Evolutionary conservation across 2,113 vertebrate species (phyloP), one percentile per base, ranked within the genome.

Genomic region (Apistogramma diplotaenia): DNA sequence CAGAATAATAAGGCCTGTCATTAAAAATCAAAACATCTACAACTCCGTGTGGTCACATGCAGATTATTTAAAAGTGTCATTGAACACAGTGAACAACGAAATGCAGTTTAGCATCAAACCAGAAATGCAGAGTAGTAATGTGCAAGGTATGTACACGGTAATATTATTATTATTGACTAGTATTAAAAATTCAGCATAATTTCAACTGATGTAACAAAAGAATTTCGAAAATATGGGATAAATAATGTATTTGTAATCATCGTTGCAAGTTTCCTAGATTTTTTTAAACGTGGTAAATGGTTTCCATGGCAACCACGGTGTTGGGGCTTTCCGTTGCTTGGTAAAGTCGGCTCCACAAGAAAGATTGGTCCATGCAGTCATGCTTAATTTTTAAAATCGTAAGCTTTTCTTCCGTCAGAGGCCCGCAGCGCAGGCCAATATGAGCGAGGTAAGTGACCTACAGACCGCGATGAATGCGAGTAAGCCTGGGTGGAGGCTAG

Each of bases 271-370:
- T 11, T 65, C 21, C 61, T 2, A 11, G 13, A 6, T 18, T 67
- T 67, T 33, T 33, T 33, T 8, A 5, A 33, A 33, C 37, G 9
- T 0, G 11, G 21, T 27, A 27, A 46, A 37, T 15, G 8, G 61
- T 71, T 82, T 46, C 91, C 86, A 88, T 80, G 78, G 78, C 37
- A 87, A 91, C 90, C 7, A 29, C 25, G 13, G 16, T 85, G 77
- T 89, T 85, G 23, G 21, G 18, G 21, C 33, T 18, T 49, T 67
- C 9, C 18, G 73, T 86, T 91, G 74, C 90, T 2, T 23, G 25
- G 89, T 19, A 79, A 86, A 81, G 3, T 0, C 4, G 12, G 3
- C 8, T 2, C 12, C 25, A 12, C 19, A 1, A n/a, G 4, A 25
- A 65, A 46, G 61, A 1, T 29, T 49, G 40, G 11, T 70, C 23